These are phyloP conservation scores for Iguana delicatissima DNA, from an alignment of 2,797 vertebrate genomes.

Conservation along the genomic window DNA sequence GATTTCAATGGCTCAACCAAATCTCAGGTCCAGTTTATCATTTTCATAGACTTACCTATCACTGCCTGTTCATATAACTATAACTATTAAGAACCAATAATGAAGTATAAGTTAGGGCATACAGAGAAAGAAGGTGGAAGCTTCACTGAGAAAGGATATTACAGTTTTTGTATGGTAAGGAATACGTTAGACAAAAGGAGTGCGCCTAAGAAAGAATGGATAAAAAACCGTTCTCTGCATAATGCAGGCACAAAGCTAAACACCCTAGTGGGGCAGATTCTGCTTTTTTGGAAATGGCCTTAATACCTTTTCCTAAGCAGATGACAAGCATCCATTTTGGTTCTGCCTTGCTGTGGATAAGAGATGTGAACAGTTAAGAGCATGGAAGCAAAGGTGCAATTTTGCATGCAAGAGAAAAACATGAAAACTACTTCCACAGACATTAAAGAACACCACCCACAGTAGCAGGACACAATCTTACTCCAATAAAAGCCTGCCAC, in stretches of 20 bases:
- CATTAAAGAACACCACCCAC: not conserved
- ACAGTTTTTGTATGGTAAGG: constrained; percentile 27
- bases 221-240: not conserved
- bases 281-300: not conserved
- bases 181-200: constrained; percentile 20
- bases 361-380: constrained; percentile 34
- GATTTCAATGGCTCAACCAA: constrained; percentile 48
- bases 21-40: constrained; percentile 18
- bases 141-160: constrained; percentile 51
- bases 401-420: constrained; percentile 33
- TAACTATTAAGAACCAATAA: not conserved
- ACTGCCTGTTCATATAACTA: constrained; percentile 2
- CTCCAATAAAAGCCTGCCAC: not conserved
- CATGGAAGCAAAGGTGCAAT: constrained; percentile 24
- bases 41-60: constrained; percentile 36
- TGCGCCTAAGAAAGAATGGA: constrained; percentile 23
- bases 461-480: constrained; percentile 5
- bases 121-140: constrained; percentile 2
- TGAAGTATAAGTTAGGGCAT: constrained; percentile 23
- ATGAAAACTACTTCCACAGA: not conserved
- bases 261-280: constrained; percentile 38
- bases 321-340: constrained; percentile 43
- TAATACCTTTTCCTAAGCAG: constrained; percentile 42
- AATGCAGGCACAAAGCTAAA: constrained; percentile 37
- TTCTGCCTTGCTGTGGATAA: not conserved